Evolutionary conservation across 2,888 invertebrate species (phyloP).

Genomic region (Drosophila austrosaltans): DNA sequence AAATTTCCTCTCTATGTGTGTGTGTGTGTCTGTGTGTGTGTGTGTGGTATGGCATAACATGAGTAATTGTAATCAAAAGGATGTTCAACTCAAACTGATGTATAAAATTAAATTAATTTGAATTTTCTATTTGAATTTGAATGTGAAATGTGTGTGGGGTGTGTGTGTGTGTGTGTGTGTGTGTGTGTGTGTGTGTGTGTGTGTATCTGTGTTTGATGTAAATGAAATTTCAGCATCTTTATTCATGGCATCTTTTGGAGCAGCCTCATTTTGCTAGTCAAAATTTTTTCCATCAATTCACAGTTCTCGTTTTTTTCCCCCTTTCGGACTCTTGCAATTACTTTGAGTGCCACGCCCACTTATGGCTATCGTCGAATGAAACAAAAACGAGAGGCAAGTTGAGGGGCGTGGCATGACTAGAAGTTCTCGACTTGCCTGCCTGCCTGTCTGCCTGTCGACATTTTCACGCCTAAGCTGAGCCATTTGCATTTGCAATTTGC

Average conservation of each 20-base stretch:
- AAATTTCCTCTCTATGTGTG: neutral
- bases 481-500: conserved; percentile 9
- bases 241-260: neutral
- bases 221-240: neutral
- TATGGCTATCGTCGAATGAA: neutral
- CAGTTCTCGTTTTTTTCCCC: neutral
- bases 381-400: neutral
- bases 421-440: neutral
- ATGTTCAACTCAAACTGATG: conserved; percentile 3
- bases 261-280: too few relatives aligned
- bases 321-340: conserved; percentile 44
- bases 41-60: neutral
- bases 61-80: neutral
- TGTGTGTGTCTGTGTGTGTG: too few relatives aligned
- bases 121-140: conserved; percentile 23
- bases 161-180: neutral
- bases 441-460: neutral
- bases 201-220: neutral
- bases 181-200: neutral
- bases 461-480: conserved; percentile 8
- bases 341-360: conserved; percentile 31
- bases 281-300: neutral
- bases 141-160: neutral
- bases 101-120: conserved; percentile 54
- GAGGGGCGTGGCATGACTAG: neutral